Base-by-base conservation (phyloP, 2,113 vertebrate species). In the Coryphaenoides rupestris region DNA sequence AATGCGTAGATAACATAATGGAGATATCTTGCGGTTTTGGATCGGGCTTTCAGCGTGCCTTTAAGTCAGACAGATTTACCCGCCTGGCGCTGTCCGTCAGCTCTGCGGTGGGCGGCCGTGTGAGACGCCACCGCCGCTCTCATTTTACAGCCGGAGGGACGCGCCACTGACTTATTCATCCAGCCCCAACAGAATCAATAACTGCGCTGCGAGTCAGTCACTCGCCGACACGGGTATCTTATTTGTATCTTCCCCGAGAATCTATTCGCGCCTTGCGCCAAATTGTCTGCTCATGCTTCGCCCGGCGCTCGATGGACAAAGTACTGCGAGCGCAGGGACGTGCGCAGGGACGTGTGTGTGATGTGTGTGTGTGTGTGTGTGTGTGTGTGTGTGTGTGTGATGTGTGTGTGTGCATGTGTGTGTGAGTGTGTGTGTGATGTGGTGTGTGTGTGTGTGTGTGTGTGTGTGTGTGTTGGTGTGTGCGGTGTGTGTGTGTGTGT, bases 121-220 rank as follows among this genome's bases (percentile, higher is more conserved):
- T 46, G 5, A 15, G 26, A 6, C 24, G 16, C 12, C 40, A 58
- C 53, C 3, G 10, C 6, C 17, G 45, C 15, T 62, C 62, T 68
- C 58, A 12, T n/a, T 58, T 69, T 58, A 49, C 62, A 40, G 26
- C 65, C n/a, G 21, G 15, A 60, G 46, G 16, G 62, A 54, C 52
- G 55, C 40, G 22, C 52, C 65, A 64, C 57, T 68, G 10, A 62
- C 58, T 57, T 70, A 72, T 75, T 72, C 67, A 56, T 72, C 63
- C 21, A 46, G 19, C 46, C 33, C 53, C 52, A 56, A 53, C 47
- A 62, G 9, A 62, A 73, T 79, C 74, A 12, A 62, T 74, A 26
- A 50, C 14, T 16, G 50, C 17, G 49, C 22, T 14, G 60, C 28
- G 15, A 5, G 17, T 19, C 53, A 46, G 23, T 62, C 60, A 63